phyloP scores from a whole-genome alignment of 2,888 invertebrate genomes.

The Hyalella azteca region DNA sequence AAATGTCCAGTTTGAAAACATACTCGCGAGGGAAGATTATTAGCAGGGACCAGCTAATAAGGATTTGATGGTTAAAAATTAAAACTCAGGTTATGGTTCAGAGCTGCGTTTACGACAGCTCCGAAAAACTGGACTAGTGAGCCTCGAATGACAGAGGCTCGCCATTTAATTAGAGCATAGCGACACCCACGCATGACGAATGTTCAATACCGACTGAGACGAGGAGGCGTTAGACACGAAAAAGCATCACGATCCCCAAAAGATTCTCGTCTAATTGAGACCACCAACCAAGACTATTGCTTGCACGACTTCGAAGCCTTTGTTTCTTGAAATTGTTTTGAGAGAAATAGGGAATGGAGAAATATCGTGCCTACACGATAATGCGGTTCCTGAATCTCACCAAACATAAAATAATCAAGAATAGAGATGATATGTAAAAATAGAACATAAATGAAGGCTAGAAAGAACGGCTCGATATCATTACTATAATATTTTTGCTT shows the following conservation, averaged over 20 bases:
- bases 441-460: too few relatives aligned
- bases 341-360: too few relatives aligned
- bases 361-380: too few relatives aligned
- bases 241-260: constrained; percentile 13
- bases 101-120: not conserved
- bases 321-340: too few relatives aligned
- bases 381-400: too few relatives aligned
- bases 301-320: too few relatives aligned
- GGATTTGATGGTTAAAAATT: not conserved
- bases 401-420: too few relatives aligned
- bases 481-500: too few relatives aligned
- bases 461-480: too few relatives aligned
- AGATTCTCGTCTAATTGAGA: not conserved
- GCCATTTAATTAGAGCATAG: constrained; percentile 21
- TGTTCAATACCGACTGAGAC: constrained; percentile 7
- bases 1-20: not conserved
- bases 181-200: constrained; percentile 11
- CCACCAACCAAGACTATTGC: constrained; percentile 17
- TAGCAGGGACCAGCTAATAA: too few relatives aligned
- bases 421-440: too few relatives aligned
- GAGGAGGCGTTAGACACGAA: not conserved
- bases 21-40: too few relatives aligned
- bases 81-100: not conserved
- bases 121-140: constrained; percentile 14
- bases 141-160: constrained; percentile 22